Conservation (phyloP, 1,140 invertebrate genomes). For the Trachymyrmex septentrionalis region DNA sequence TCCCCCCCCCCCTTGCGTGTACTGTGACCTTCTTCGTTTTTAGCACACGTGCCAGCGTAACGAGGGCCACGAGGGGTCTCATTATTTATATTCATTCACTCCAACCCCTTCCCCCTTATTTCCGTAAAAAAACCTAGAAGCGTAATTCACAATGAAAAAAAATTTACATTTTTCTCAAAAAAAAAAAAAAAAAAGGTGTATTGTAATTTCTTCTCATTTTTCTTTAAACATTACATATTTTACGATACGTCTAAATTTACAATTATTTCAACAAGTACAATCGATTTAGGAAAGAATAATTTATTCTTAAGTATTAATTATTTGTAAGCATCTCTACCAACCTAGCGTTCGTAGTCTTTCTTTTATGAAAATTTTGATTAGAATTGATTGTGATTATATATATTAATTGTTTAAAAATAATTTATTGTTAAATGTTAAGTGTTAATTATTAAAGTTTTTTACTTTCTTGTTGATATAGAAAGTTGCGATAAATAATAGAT, state of each 20-base stretch:
- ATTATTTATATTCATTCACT: slow-evolving; percentile 31
- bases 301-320: not conserved
- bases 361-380: too few species aligned
- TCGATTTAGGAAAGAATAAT: not conserved
- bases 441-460: too few species aligned
- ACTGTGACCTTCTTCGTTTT: slow-evolving; percentile 33
- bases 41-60: slow-evolving; percentile 1
- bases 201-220: not conserved
- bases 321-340: not conserved
- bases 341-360: too few species aligned
- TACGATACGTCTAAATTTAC: not conserved
- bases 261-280: not conserved
- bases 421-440: too few species aligned
- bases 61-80: not conserved
- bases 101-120: not conserved
- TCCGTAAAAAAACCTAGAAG: not conserved
- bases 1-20: not conserved
- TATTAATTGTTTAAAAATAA: not conserved
- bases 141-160: not conserved
- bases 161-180: not conserved
- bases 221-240: not conserved
- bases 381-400: too few species aligned
- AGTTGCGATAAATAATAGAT: not conserved
- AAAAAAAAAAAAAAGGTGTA: not conserved
- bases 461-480: not conserved